These are phyloP conservation scores for Lucinisca nassula DNA, from an alignment of 2,888 invertebrate genomes.

Conservation along the genomic window DNA sequence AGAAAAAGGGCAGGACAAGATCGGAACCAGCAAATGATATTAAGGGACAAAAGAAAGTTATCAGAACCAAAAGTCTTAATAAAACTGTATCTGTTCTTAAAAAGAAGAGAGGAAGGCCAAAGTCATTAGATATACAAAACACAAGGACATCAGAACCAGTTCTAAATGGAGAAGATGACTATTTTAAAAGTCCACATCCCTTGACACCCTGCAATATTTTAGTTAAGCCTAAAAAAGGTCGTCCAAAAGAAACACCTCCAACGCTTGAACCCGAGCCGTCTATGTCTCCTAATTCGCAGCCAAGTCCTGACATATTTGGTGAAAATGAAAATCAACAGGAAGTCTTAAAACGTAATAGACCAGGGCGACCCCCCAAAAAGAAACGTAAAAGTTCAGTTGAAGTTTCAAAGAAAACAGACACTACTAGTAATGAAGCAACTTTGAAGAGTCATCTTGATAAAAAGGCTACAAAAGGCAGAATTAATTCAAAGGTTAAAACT, in stretches of 20 bases:
- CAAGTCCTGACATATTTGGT: background rate
- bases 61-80: no score
- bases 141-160: conserved; percentile 8
- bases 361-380: background rate
- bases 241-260: conserved; percentile 69
- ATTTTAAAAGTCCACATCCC: conserved; percentile 66
- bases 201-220: conserved; percentile 63
- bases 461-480: no score
- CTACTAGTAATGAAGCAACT: background rate
- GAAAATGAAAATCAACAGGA: background rate
- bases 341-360: background rate
- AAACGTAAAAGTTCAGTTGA: no score
- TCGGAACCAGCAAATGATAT: background rate
- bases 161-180: conserved; percentile 63
- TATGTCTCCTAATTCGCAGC: background rate
- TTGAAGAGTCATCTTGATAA: no score
- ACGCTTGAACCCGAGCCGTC: conserved; percentile 32
- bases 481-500: no score
- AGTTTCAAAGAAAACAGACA: background rate
- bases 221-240: conserved; percentile 61
- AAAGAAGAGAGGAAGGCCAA: conserved; percentile 64
- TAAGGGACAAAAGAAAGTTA: no score
- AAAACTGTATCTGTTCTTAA: no score
- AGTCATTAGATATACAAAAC: conserved; percentile 51
- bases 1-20: conserved; percentile 14